Conservation (phyloP, 37 sponge, comb jelly and placozoan species). For the Geodia barretti region DNA sequence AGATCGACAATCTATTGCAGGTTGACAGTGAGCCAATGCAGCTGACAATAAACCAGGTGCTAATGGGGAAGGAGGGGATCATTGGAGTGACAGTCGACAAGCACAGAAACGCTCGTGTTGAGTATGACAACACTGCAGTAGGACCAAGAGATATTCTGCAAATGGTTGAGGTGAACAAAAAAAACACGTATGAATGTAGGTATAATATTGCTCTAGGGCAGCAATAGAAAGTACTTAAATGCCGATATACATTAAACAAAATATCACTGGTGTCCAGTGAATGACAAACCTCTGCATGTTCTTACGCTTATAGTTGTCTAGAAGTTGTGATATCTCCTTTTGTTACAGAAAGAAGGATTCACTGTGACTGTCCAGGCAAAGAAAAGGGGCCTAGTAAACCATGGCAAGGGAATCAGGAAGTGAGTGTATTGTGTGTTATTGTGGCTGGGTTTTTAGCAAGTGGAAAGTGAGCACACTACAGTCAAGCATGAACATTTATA, state of each 20-base stretch:
- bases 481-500: no score
- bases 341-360: conserved; percentile 32
- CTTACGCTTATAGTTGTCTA: no score
- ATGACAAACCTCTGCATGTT: no score
- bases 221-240: no score
- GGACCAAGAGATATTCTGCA: conserved; percentile 76
- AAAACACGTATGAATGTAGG: no score
- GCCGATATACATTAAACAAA: no score
- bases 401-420: conserved; percentile 14
- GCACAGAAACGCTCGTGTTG: conserved; percentile 62
- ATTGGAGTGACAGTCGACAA: conserved; percentile 58
- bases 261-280: no score
- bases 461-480: not conserved
- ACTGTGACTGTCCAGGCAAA: conserved; percentile 3
- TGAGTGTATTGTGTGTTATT: not conserved
- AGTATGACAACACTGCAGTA: conserved; percentile 74
- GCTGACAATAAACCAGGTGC: no score
- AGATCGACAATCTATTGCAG: no score
- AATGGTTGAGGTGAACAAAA: conserved; percentile 38
- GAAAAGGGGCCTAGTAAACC: not conserved
- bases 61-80: conserved; percentile 40
- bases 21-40: no score
- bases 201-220: no score
- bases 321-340: no score
- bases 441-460: not conserved